These are phyloP conservation scores for Tetragnatha versicolor DNA, from an alignment of 1,140 invertebrate genomes.

Conservation along the genomic window DNA sequence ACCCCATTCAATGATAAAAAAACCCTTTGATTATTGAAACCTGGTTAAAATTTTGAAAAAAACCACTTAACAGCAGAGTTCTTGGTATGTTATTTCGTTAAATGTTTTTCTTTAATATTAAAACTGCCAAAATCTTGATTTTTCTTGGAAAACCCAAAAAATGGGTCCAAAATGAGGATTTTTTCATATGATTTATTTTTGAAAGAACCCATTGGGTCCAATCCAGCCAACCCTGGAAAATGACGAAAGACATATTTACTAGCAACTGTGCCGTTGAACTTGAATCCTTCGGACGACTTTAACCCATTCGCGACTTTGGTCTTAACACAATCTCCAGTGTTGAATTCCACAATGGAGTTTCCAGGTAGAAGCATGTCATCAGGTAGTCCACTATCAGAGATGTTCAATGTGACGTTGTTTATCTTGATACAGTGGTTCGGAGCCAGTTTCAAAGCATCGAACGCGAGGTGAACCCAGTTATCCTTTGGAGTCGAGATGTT, in stretches of 20 bases:
- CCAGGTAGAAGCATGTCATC: conserved; percentile 21
- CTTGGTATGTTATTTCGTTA: no score
- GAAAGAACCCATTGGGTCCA: no score
- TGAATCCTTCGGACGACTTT: conserved; percentile 19
- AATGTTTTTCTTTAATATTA: no score
- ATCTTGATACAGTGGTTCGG: conserved; percentile 33
- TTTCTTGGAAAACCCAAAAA: no score
- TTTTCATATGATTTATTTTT: no score
- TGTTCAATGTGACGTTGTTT: not conserved
- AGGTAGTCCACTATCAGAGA: not conserved
- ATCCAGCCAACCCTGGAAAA: no score
- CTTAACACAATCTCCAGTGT: conserved; percentile 8
- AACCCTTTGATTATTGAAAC: no score
- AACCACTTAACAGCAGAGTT: no score
- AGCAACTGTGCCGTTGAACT: conserved; percentile 29
- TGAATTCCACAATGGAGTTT: conserved; percentile 9
- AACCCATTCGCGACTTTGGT: not conserved
- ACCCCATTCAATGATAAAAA: no score
- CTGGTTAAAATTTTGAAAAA: no score
- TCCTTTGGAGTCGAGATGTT: not conserved
- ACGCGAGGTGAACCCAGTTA: conserved; percentile 9
- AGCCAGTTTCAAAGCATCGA: not conserved
- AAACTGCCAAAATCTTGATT: no score
- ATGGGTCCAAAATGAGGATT: no score
- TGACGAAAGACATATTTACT: conserved; percentile 17